Evolutionary conservation across 2,113 vertebrate species (phyloP).

Genomic region (Amphiprion ocellaris): DNA sequence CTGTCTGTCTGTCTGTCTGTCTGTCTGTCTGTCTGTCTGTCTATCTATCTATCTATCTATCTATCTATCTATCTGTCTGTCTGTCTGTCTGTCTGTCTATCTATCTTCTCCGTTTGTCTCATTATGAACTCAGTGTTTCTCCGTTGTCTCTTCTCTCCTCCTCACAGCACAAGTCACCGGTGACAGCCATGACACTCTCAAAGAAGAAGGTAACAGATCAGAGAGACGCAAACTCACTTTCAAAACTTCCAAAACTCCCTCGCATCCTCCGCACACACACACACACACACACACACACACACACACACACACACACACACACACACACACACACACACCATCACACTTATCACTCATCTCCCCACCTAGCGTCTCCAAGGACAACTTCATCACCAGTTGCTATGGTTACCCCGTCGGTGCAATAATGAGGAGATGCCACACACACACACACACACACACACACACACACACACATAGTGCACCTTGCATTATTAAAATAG

Average conservation of each 20-base stretch:
- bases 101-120: background rate
- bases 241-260: slow-evolving; percentile 55
- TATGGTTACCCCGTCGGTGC: slow-evolving; percentile 74
- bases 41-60: background rate
- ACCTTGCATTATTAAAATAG: slow-evolving; percentile 62
- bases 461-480: slow-evolving; percentile 6
- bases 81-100: background rate
- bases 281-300: slow-evolving; percentile 34
- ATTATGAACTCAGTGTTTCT: slow-evolving; percentile 25
- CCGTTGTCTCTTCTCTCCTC: slow-evolving; percentile 43
- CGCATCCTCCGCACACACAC: slow-evolving; percentile 1
- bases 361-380: slow-evolving; percentile 73
- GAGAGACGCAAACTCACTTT: slow-evolving; percentile 40
- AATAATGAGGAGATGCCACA: slow-evolving; percentile 59
- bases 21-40: background rate
- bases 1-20: too few species aligned
- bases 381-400: slow-evolving; percentile 79
- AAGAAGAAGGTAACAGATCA: slow-evolving; percentile 85
- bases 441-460: slow-evolving; percentile 19
- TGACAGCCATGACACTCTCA: slow-evolving; percentile 86
- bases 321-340: slow-evolving; percentile 25
- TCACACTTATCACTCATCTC: slow-evolving; percentile 63
- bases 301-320: slow-evolving; percentile 33
- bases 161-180: slow-evolving; percentile 84
- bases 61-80: too few species aligned